Evolutionary conservation across 1,140 invertebrate genomes (phyloP).

Genomic region (Megalopta genalis): DNA sequence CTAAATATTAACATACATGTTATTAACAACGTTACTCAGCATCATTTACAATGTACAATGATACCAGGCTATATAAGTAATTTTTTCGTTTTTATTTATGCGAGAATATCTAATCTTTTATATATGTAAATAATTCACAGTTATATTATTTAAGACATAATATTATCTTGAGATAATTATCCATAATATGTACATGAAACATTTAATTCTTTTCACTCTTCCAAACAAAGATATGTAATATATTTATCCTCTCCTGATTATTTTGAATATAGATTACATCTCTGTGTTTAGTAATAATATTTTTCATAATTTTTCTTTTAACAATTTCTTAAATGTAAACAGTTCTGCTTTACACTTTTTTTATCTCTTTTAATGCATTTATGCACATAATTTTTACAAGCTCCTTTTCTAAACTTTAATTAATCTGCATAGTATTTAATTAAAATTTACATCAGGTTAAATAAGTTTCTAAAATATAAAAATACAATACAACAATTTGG

Average conservation of each 20-base stretch:
- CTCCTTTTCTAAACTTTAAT: not conserved
- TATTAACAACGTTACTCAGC: constrained; percentile 32
- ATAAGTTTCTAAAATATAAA: constrained; percentile 18
- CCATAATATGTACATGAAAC: constrained; percentile 41
- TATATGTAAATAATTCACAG: constrained; percentile 37
- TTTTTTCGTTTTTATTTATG: not conserved
- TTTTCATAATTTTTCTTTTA: constrained; percentile 5
- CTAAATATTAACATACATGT: constrained; percentile 45
- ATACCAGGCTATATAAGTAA: constrained; percentile 29
- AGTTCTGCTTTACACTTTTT: constrained; percentile 19
- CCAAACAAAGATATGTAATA: constrained; percentile 39
- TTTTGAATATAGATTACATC: constrained; percentile 21
- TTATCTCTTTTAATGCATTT: constrained; percentile 6
- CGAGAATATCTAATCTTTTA: constrained; percentile 12
- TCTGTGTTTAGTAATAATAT: not conserved
- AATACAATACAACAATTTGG: constrained; percentile 3
- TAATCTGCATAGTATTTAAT: constrained; percentile 1
- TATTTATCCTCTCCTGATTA: constrained; percentile 25
- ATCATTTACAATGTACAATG: constrained; percentile 38
- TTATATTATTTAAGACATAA: constrained; percentile 9
- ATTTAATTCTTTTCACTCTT: constrained; percentile 14
- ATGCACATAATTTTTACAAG: constrained; percentile 21
- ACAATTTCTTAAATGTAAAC: constrained; percentile 15
- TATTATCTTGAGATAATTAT: constrained; percentile 24
- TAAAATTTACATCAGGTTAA: constrained; percentile 28